phyloP scores from a whole-genome alignment of 2,888 invertebrate species.

The Lordiphosa fenestrarum region DNA sequence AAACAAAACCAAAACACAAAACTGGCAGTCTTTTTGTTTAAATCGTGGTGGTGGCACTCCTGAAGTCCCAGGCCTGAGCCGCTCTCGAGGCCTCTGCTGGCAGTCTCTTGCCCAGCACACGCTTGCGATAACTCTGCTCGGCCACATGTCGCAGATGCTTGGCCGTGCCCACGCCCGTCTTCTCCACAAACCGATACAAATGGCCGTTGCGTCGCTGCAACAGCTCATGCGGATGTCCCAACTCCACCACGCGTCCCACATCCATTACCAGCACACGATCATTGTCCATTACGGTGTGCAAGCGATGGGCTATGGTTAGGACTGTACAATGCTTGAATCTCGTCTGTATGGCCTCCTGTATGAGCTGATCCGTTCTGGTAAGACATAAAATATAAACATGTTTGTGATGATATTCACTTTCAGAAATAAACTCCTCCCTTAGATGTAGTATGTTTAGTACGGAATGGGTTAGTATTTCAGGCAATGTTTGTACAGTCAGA shows the following conservation, averaged over 20 bases:
- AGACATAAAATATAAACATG: too few relatives aligned
- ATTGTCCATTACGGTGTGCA: constrained; percentile 95
- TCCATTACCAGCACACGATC: constrained; percentile 93
- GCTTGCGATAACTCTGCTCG: constrained; percentile 80
- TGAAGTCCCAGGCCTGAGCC: constrained; percentile 16
- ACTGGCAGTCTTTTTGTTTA: constrained; percentile 61
- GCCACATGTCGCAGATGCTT: constrained; percentile 83
- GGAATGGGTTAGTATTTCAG: too few relatives aligned
- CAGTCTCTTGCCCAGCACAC: constrained; percentile 43
- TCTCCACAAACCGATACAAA: constrained; percentile 85
- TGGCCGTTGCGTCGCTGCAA: constrained; percentile 82
- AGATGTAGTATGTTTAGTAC: too few relatives aligned
- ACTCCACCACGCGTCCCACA: constrained; percentile 86
- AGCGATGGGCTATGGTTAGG: constrained; percentile 94
- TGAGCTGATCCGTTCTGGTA: constrained; percentile 88
- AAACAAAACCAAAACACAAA: constrained; percentile 2
- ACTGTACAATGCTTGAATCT: constrained; percentile 92
- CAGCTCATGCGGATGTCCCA: constrained; percentile 87
- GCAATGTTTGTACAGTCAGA: too few relatives aligned
- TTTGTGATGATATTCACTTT: too few relatives aligned
- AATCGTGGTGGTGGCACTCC: constrained; percentile 58
- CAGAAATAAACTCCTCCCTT: too few relatives aligned
- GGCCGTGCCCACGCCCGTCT: constrained; percentile 85
- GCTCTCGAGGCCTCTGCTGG: constrained; percentile 8
- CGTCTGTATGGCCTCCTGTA: constrained; percentile 90